Base-by-base conservation (phyloP, 2,888 invertebrate species). In the Pasiphila rectangulata region DNA sequence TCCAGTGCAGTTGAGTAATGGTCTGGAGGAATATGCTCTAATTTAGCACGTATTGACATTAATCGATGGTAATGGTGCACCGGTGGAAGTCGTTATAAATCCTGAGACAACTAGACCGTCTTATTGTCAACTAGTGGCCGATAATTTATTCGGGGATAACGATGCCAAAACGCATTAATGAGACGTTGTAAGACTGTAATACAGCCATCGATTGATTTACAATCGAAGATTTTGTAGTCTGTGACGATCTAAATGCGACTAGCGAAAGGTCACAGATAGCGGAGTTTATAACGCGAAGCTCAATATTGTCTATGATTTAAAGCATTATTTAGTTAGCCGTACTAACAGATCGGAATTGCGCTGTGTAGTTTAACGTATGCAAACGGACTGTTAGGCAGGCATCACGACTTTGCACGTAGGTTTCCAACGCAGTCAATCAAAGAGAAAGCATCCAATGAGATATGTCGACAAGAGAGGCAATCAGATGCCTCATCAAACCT, bases 391-490 rank as follows among this genome's bases (percentile, higher is more conserved):
- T 49, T 46, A 46, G 55, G 52, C 56, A 65, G 56, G 67, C 64
- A 57, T 72, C 66, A 67, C 72, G 72, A 75, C 75, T 75, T 74
- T 72, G 59, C 57, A 55, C 61, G 63, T 62, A 62, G 63, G 71
- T 75, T 74, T 77, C 78, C 78, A 78, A 82, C 73, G 69, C 72
- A 79, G 82, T 80, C 79, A 85, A 85, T 86, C 87, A 87, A 85
- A 85, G 85, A 81, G 87, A 88, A 88, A 88, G 86, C 80, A 75
- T 69, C 71, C 72, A 58, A 58, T 56, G 48, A 75, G 76, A 75
- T 80, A 83, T 72, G 83, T 83, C 82, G 79, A 85, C 86, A 86
- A 87, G 86, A 84, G 85, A 83, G 75, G 87, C 84, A 88, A 88
- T 88, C 88, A 86, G 82, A 82, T 77, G 77, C 74, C 74, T 71